Percentiles rank a stretch among this genome's conserved stretches.
Evolutionary conservation across 2,113 vertebrate species (phyloP).

Genomic region (Corydoras maculifer): DNA sequence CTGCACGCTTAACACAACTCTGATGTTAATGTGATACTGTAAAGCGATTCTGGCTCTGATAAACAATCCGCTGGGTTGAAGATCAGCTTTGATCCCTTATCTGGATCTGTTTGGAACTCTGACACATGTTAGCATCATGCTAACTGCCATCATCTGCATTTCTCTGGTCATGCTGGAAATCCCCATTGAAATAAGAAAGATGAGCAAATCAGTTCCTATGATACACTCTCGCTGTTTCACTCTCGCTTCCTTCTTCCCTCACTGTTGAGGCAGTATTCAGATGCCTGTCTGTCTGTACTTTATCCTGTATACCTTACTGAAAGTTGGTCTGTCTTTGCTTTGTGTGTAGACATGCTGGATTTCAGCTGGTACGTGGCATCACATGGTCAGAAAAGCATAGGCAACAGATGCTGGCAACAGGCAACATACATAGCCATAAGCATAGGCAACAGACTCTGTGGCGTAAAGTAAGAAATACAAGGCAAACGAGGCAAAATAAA

Average conservation of each 20-base stretch:
- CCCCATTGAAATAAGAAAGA: slow-evolving; percentile 26
- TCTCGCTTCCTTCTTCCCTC: slow-evolving; percentile 6
- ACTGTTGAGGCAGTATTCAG: no score
- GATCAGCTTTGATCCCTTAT: neutral
- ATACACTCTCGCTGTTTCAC: slow-evolving; percentile 19
- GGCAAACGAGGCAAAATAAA: no score
- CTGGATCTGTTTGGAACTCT: neutral
- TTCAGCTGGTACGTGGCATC: no score
- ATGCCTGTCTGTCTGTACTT: neutral
- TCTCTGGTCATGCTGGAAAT: slow-evolving; percentile 28
- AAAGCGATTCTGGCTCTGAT: neutral
- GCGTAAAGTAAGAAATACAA: no score
- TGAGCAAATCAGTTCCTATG: slow-evolving; percentile 17
- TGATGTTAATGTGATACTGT: neutral
- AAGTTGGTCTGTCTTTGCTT: neutral
- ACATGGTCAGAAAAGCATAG: no score
- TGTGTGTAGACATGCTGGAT: no score
- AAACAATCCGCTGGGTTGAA: neutral
- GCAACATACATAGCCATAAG: no score
- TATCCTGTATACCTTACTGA: neutral
- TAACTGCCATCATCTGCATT: slow-evolving; percentile 9
- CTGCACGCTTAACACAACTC: slow-evolving; percentile 21
- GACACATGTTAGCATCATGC: neutral
- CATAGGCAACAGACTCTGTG: no score
- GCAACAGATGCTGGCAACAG: no score